Conservation (phyloP, 1,140 invertebrate genomes). For the Drosophila paulistorum region DNA sequence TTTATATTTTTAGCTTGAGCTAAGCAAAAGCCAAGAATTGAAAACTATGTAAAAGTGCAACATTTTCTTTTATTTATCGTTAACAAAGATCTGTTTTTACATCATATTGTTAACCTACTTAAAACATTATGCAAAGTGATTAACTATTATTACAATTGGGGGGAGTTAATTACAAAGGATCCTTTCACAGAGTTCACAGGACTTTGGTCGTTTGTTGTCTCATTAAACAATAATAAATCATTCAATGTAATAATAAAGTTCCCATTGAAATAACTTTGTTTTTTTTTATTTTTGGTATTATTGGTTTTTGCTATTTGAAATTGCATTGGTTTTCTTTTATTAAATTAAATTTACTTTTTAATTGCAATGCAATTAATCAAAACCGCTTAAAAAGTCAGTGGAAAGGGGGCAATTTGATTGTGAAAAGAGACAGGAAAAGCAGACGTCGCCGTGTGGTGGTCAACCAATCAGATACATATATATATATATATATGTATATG, state of each 20-base stretch:
- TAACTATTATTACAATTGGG: no score
- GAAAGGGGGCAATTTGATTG: conserved; percentile 27
- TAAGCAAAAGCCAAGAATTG: no score
- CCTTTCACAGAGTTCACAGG: neutral
- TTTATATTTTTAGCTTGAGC: no score
- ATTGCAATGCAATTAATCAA: conserved; percentile 70
- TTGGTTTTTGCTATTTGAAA: conserved; percentile 12
- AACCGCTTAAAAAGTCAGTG: conserved; percentile 39
- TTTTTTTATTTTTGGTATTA: neutral
- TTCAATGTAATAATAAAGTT: conserved; percentile 32
- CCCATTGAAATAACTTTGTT: conserved; percentile 2
- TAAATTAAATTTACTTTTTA: conserved; percentile 60
- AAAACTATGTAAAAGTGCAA: no score
- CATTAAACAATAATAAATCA: neutral
- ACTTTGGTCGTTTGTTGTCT: neutral
- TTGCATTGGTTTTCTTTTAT: conserved; percentile 33
- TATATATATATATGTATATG: neutral
- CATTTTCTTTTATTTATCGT: no score
- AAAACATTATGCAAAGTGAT: no score
- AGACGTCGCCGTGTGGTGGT: neutral
- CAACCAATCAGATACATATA: neutral
- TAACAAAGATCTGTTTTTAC: no score
- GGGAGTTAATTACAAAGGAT: no score
- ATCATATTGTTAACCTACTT: no score
- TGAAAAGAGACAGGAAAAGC: neutral